Base-by-base conservation (phyloP, 2,888 invertebrate species). In the Leptopilina drosophilae region DNA sequence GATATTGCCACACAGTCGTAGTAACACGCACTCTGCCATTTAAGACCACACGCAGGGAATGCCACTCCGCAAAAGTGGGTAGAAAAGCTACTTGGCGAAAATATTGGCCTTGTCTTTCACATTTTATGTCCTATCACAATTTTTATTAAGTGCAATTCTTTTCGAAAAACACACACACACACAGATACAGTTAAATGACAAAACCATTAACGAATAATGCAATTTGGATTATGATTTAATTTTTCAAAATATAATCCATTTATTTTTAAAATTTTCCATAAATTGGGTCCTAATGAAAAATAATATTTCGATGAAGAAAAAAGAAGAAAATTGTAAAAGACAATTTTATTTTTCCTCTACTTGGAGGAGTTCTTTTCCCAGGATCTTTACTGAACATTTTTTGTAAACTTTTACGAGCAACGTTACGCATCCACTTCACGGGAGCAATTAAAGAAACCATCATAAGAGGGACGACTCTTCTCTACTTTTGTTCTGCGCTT, bases 1-100 rank as follows among this genome's bases (percentile, higher is more conserved):
- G 90, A 90, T 90, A 91, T 90, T 90, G 88, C 90, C 87, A 84
- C 85, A 85, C 86, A 84, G 77, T 78, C 76, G 73, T 78, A 79
- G 81, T 78, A 73, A 82, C 80, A 81, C 82, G 80, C 83, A 81
- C 73, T 73, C 79, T 76, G 46, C 82, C 79, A 82, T 80, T 81
- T 79, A 78, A 83, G 81, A 78, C 80, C 81, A 75, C 81, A 77
- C 78, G 62, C 73, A 64, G 76, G 75, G 78, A 78, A 73, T 56
- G 56, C 73, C 69, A 81, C 69, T 80, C 78, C 77, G 79, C 83
- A 79, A 84, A 82, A 82, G 76, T 79, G 80, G 80, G 80, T 80
- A 80, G 78, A 78, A 77, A 73, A 64, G 78, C 77, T 69, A 76
- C 78, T 64, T 67, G 75, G 79, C 78, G 77, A 78, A 49, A 83